Conservation (phyloP, 53 echinoderm and acorn worm species). For the Mesocentrotus franciscanus region DNA sequence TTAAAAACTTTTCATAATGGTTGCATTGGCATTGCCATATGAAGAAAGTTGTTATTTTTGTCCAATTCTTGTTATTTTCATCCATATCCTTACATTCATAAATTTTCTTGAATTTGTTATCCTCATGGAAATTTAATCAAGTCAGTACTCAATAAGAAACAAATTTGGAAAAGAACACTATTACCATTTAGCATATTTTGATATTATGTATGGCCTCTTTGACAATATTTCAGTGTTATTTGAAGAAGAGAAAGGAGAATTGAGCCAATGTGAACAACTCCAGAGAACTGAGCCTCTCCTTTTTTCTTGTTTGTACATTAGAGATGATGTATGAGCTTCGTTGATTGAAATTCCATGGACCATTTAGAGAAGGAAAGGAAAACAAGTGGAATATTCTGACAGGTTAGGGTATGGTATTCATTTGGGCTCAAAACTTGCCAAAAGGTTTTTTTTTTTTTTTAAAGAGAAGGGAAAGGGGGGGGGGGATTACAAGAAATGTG, state of each 20-base stretch:
- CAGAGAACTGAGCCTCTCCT: neutral
- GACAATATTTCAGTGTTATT: neutral
- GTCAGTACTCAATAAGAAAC: no score
- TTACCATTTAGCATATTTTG: neutral
- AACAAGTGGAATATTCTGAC: slow-evolving; percentile 33
- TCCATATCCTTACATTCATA: neutral
- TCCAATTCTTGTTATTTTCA: neutral
- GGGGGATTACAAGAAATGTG: slow-evolving; percentile 6
- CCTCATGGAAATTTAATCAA: neutral
- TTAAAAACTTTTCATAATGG: neutral
- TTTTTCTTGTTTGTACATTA: slow-evolving; percentile 56
- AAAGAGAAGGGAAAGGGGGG: neutral
- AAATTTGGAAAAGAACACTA: neutral
- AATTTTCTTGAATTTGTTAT: neutral
- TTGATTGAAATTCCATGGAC: slow-evolving; percentile 53
- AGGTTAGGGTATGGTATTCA: slow-evolving; percentile 33
- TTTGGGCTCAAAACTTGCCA: neutral
- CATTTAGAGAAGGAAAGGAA: slow-evolving; percentile 38
- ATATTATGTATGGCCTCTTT: neutral
- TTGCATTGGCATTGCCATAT: neutral
- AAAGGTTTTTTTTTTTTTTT: no score
- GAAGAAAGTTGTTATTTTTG: neutral
- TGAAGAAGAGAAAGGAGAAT: neutral
- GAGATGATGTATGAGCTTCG: slow-evolving; percentile 48
- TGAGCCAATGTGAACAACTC: neutral